Base-by-base conservation (phyloP, 2,113 vertebrate species). In the Eulemur macaco region DNA sequence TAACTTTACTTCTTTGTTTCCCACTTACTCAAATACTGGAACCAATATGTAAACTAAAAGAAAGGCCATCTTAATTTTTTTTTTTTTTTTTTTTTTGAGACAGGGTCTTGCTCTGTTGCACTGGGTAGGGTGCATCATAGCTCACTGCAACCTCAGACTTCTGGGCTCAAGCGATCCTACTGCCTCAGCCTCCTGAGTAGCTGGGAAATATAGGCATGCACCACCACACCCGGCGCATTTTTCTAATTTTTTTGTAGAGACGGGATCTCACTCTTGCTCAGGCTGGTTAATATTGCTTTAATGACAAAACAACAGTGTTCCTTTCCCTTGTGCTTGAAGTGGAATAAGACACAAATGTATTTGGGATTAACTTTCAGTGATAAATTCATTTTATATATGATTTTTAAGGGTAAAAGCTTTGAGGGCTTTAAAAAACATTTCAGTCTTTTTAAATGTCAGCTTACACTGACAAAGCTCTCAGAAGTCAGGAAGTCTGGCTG, bases 401-500 rank as follows among this genome's bases (percentile, higher is more conserved):
- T 90, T 82, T 66, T 89, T 92, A 98, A 96, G 76, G 69, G 91
- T 97, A 97, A 98, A 95, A 58, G 64, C 1, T 73, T 83, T 91
- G 29, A 8, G 52, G 31, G 13, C 31, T 92, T 96, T 68, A 23
- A 39, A 85, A 91, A 85, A 77, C 80, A 92, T 54, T 89, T 94
- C 54, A 21, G 31, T 97, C 31, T 85, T 97, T 97, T 97, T 95
- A 98, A 98, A 98, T 97, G 96, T 97, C 97, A 96, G 5, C 89
- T 97, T 98, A 97, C 92, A 97, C 80, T 90, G 93, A 92, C 97
- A 97, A 96, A 97, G 97, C 97, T 97, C 97, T 98, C 96, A 97
- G 97, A 97, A 97, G 91, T 98, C 98, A 98, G 96, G 98, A 98
- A 99, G 98, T 95, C 97, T 98, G 52, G 4, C 52, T 54, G 52